A percentile compares a stretch with the other conserved stretches of the same genome.
phyloP scores from a whole-genome alignment of 2,113 vertebrate genomes.

The Sorex araneus region DNA sequence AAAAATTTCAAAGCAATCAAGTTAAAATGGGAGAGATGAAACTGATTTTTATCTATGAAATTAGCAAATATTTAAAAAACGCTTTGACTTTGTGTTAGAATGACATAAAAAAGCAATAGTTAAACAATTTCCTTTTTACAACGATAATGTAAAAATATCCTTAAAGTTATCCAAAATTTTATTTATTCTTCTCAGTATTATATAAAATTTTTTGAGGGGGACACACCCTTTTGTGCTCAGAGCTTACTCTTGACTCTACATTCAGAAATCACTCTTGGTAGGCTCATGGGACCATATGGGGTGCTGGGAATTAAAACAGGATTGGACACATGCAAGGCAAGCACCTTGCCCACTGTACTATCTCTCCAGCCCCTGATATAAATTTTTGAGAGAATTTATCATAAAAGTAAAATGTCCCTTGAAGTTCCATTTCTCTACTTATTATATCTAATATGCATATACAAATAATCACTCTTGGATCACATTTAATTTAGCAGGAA shows the following conservation, averaged over 20 bases:
- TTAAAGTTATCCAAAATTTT: constrained; percentile 10
- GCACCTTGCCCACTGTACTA: too few relatives aligned
- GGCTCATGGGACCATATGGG: too few relatives aligned
- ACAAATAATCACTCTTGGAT: neutral
- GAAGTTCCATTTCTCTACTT: neutral
- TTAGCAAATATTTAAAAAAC: neutral
- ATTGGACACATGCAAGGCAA: too few relatives aligned
- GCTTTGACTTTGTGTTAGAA: neutral
- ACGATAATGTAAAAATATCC: neutral
- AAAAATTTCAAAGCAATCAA: neutral
- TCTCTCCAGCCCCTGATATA: too few relatives aligned
- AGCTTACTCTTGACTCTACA: too few relatives aligned
- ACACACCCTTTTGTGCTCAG: neutral
- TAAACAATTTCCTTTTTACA: neutral
- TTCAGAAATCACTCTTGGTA: too few relatives aligned
- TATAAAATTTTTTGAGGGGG: neutral
- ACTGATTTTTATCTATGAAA: neutral
- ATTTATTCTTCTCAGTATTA: neutral
- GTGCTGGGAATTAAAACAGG: too few relatives aligned
- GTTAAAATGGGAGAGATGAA: too few relatives aligned
- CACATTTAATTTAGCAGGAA: neutral
- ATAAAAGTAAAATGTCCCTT: too few relatives aligned
- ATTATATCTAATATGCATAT: neutral
- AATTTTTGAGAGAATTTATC: too few relatives aligned
- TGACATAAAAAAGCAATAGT: neutral